Conservation (phyloP, 2,888 invertebrate genomes). For the Chymomyza procnemis region DNA sequence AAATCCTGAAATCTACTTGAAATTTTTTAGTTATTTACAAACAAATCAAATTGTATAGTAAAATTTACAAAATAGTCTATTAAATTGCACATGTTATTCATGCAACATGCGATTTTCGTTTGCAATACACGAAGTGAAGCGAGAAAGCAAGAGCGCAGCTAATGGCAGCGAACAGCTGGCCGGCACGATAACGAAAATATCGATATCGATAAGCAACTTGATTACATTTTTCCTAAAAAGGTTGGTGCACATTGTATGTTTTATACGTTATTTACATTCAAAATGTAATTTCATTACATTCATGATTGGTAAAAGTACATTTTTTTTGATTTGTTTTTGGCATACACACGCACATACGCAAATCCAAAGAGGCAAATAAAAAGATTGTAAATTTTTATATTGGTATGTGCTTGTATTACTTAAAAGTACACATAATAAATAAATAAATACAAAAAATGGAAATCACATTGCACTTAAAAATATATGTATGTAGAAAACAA, state of each 20-base stretch:
- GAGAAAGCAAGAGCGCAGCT: constrained; percentile 20
- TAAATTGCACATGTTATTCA: too few species aligned
- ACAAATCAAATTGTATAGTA: not conserved
- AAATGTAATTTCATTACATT: constrained; percentile 58
- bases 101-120: not conserved
- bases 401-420: constrained; percentile 28
- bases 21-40: too few species aligned
- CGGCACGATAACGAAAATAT: not conserved
- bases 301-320: not conserved
- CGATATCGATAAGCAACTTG: not conserved
- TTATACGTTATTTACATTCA: constrained; percentile 41
- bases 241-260: not conserved
- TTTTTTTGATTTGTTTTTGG: too few species aligned
- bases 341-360: constrained; percentile 1
- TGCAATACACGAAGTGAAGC: constrained; percentile 17
- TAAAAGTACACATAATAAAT: constrained; percentile 48
- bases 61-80: constrained; percentile 7
- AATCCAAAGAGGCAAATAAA: constrained; percentile 6
- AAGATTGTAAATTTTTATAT: constrained; percentile 7
- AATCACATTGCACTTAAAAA: constrained; percentile 65
- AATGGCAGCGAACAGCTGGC: not conserved
- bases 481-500: constrained; percentile 34
- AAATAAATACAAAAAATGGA: constrained; percentile 38
- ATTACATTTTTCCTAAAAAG: not conserved
- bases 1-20: constrained; percentile 25